Conservation (phyloP, 2,797 vertebrate genomes). For the Tiaroga cobitis region DNA sequence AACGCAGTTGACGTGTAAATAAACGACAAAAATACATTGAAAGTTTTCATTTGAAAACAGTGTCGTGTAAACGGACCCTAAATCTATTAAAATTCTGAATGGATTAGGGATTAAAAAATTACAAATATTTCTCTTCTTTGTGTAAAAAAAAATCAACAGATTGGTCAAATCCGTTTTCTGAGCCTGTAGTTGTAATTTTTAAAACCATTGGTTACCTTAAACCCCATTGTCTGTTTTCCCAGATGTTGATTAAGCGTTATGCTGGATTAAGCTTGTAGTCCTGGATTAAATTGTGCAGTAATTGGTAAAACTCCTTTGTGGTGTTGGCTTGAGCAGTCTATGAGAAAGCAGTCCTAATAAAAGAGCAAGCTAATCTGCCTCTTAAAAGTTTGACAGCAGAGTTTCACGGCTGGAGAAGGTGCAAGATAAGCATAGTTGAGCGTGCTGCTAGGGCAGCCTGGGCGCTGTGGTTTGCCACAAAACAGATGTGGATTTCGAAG, state of each 20-base stretch:
- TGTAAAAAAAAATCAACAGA: neutral
- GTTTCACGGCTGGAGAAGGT: conserved; percentile 47
- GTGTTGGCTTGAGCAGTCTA: conserved; percentile 22
- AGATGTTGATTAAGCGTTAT: neutral
- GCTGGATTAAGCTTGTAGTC: conserved; percentile 11
- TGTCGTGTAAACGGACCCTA: neutral
- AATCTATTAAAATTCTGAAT: neutral
- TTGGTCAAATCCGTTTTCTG: neutral
- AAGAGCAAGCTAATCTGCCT: conserved; percentile 49
- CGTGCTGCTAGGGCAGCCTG: conserved; percentile 35
- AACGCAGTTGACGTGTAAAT: neutral
- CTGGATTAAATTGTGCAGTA: conserved; percentile 28
- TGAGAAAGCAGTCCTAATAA: conserved; percentile 33
- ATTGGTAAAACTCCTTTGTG: conserved; percentile 27
- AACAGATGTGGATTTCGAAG: conserved; percentile 57
- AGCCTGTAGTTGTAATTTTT: neutral
- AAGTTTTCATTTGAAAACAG: neutral
- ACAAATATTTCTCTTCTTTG: neutral
- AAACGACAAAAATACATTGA: neutral
- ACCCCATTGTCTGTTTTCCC: neutral
- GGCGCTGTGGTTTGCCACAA: conserved; percentile 48
- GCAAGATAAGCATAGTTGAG: conserved; percentile 54
- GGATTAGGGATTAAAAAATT: neutral
- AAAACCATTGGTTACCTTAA: neutral
- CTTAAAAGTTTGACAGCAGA: conserved; percentile 44